Conservation (phyloP, 2,888 invertebrate species). For the Pherbina coryleti region DNA sequence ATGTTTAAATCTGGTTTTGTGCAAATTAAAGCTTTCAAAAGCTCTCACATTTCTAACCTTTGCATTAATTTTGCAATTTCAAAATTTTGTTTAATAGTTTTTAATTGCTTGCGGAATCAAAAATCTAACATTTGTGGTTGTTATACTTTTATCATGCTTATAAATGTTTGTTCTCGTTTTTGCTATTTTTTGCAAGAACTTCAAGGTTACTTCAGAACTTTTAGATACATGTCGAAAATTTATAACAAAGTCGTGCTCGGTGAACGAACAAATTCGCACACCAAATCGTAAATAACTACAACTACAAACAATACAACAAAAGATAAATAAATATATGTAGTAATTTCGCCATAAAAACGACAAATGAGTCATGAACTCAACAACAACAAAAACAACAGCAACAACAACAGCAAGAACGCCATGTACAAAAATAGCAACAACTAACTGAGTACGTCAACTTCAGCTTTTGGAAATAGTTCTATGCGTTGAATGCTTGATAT, state of each 20-base stretch:
- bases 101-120: not conserved
- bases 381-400: not conserved
- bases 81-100: not conserved
- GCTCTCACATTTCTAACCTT: not conserved
- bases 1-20: no score
- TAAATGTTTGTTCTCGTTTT: not conserved
- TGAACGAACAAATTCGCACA: conserved; percentile 4
- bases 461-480: conserved; percentile 14
- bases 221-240: conserved; percentile 15
- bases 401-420: not conserved
- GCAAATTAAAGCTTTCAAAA: no score
- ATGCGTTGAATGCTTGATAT: conserved; percentile 2
- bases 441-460: not conserved
- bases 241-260: conserved; percentile 17
- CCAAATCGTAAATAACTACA: conserved; percentile 37
- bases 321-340: conserved; percentile 48
- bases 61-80: not conserved
- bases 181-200: not conserved
- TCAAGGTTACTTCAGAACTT: conserved; percentile 29
- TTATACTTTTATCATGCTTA: not conserved
- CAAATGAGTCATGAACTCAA: conserved; percentile 51
- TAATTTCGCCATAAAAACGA: conserved; percentile 52
- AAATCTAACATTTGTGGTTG: not conserved
- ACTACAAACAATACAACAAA: conserved; percentile 35
- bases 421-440: conserved; percentile 22